Evolutionary conservation across 2,797 vertebrate species (phyloP), one percentile per base, ranked within the genome.

Genomic region (Xiphorhynchus erythropygius): DNA sequence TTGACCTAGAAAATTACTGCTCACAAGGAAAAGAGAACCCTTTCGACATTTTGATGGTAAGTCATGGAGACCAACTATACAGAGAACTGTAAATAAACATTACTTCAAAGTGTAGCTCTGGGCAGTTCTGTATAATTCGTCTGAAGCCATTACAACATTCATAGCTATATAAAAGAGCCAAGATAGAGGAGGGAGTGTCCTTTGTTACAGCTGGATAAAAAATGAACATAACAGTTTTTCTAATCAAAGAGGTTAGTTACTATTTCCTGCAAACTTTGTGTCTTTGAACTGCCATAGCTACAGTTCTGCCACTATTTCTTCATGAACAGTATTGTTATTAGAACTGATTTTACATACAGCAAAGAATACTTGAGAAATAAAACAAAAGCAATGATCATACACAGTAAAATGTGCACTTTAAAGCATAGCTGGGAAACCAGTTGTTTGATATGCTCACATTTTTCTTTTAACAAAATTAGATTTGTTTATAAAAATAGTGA

Each of bases 1-100:
- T 89, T 94, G 94, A 93, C 92, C 84, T 93, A 94, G 96, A 96
- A 96, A 96, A 96, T 86, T 70, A 71, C 86, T 87, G 73, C 82
- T 93, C 79, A 73, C 73, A 60, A 93, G 87, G 50, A 90, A 73
- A 84, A 75, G 73, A 96, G 84, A 96, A 76, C 32, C 76, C 50
- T 90, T 69, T 59, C 7, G 4, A 74, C 82, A 85, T 95, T 89
- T 85, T 93, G 85, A 92, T 88, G 91, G 73, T 92, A 96, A 97
- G 87, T 92, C 87, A 56, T 76, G 82, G 89, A 92, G 87, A 94
- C 87, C 91, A 94, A 88, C 73, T 76, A 65, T 84, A 87, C 27
- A 88, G 73, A 80, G 94, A 91, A 86, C 76, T 95, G 89, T 92
- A 96, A 93, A 96, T 94, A 95, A 94, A 95, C 74, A 82, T 90